Evolutionary conservation across 2,113 vertebrate species (phyloP).

Genomic region (Phoenicopterus ruber): DNA sequence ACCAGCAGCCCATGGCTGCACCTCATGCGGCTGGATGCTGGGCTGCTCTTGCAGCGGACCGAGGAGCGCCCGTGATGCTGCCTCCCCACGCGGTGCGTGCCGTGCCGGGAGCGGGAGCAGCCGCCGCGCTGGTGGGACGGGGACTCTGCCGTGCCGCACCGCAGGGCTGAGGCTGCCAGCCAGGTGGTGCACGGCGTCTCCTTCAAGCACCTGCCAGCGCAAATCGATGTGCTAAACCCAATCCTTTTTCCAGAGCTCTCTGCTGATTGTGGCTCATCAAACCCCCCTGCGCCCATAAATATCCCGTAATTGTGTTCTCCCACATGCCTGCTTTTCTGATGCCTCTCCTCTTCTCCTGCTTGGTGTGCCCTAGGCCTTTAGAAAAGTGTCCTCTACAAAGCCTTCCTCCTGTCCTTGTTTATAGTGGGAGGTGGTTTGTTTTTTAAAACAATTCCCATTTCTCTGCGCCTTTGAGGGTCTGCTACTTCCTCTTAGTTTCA

Average conservation of each 20-base stretch:
- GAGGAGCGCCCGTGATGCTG: accelerated
- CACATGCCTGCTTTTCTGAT: background rate
- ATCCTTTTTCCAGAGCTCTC: background rate
- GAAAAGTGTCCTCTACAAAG: background rate
- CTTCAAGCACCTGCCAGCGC: background rate
- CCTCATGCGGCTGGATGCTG: background rate
- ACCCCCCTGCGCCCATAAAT: accelerated
- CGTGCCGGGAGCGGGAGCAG: accelerated
- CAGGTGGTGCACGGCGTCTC: accelerated
- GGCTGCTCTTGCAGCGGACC: accelerated
- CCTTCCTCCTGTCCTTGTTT: background rate
- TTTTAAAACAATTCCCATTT: background rate
- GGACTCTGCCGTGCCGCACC: accelerated
- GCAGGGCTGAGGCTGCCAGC: background rate
- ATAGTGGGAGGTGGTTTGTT: background rate
- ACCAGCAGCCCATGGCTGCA: background rate
- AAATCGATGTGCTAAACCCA: accelerated
- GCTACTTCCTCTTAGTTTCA: slow-evolving; percentile 30
- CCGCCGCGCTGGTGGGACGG: accelerated
- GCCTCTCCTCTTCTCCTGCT: background rate
- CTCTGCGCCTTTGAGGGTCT: background rate
- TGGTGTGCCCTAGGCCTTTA: background rate
- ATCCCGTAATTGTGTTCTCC: background rate
- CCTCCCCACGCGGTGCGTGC: accelerated
- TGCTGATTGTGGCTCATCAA: background rate